Percentiles rank a stretch among this genome's conserved stretches.
Evolutionary conservation across 92 coral and sea anemone species (phyloP).

Genomic region (Palythoa caribaeorum): DNA sequence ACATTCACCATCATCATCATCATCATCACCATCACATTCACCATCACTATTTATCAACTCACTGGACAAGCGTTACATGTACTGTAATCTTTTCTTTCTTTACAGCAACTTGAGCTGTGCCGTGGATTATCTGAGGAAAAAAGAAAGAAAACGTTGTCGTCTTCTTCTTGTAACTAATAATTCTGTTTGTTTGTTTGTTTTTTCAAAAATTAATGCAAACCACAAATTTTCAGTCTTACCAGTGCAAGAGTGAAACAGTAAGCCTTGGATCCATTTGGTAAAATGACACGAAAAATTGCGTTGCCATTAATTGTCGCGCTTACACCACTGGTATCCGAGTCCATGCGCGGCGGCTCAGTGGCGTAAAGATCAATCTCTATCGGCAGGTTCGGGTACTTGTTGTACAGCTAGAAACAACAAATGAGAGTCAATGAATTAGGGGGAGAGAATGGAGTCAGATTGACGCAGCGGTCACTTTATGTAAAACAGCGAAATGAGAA

Average conservation of each 20-base stretch:
- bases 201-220: too few species aligned
- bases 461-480: too few species aligned
- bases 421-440: background rate
- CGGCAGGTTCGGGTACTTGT: slow-evolving; percentile 83
- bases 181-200: background rate
- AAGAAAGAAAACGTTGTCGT: background rate
- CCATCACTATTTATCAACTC: slow-evolving; percentile 2
- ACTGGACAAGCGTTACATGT: slow-evolving; percentile 77
- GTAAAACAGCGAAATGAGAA: too few species aligned
- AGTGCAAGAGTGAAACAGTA: slow-evolving; percentile 83
- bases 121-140: slow-evolving; percentile 71
- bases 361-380: slow-evolving; percentile 78
- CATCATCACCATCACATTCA: too few species aligned
- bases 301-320: slow-evolving; percentile 71
- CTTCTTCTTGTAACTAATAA: background rate
- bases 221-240: slow-evolving; percentile 59
- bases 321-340: slow-evolving; percentile 74
- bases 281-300: slow-evolving; percentile 73
- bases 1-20: background rate
- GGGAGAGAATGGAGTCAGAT: too few species aligned
- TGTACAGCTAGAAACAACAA: slow-evolving; percentile 69
- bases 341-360: slow-evolving; percentile 74
- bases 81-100: slow-evolving; percentile 68
- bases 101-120: slow-evolving; percentile 75
- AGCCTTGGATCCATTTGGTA: slow-evolving; percentile 69